A percentile compares a stretch with the other conserved stretches of the same genome.
Conservation (phyloP, 2,888 invertebrate species). For the Drosophila pseudotakahashii region DNA sequence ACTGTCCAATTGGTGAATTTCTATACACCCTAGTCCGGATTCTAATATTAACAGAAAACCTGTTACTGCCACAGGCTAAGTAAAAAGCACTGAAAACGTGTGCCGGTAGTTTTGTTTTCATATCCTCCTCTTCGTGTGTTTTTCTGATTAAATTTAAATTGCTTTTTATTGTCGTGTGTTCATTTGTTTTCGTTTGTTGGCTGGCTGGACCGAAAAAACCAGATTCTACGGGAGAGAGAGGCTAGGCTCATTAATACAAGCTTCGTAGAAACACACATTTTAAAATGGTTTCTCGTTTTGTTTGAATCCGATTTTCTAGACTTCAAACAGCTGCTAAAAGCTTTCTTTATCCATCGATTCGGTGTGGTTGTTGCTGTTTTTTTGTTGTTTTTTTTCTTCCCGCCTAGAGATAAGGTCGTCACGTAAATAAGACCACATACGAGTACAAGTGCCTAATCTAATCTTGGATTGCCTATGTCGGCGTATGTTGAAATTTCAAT, state of each 20-base stretch:
- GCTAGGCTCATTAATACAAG: slow-evolving; percentile 17
- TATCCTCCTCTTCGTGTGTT: not conserved
- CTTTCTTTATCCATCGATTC: slow-evolving; percentile 36
- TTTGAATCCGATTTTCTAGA: slow-evolving; percentile 23
- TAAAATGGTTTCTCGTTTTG: slow-evolving; percentile 19
- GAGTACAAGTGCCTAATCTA: slow-evolving; percentile 45
- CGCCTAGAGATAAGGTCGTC: slow-evolving; percentile 55
- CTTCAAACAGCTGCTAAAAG: slow-evolving; percentile 31
- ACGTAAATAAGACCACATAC: slow-evolving; percentile 28
- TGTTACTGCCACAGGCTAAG: slow-evolving; percentile 3
- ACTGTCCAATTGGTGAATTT: not conserved
- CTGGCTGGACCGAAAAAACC: slow-evolving; percentile 35
- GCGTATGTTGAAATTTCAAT: slow-evolving; percentile 39
- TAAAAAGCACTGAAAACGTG: slow-evolving; percentile 15
- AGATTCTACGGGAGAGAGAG: slow-evolving; percentile 22
- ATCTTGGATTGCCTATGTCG: slow-evolving; percentile 45
- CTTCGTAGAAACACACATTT: slow-evolving; percentile 30
- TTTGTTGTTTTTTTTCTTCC: slow-evolving; percentile 18
- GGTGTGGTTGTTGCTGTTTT: slow-evolving; percentile 35
- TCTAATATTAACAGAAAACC: slow-evolving; percentile 11
- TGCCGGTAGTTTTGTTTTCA: slow-evolving; percentile 22
- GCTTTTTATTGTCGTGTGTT: slow-evolving; percentile 38
- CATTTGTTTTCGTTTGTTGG: slow-evolving; percentile 18
- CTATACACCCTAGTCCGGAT: not conserved
- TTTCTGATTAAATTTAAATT: slow-evolving; percentile 44